Evolutionary conservation across 2,113 vertebrate genomes (phyloP).

Genomic region (Bubalus kerabau): DNA sequence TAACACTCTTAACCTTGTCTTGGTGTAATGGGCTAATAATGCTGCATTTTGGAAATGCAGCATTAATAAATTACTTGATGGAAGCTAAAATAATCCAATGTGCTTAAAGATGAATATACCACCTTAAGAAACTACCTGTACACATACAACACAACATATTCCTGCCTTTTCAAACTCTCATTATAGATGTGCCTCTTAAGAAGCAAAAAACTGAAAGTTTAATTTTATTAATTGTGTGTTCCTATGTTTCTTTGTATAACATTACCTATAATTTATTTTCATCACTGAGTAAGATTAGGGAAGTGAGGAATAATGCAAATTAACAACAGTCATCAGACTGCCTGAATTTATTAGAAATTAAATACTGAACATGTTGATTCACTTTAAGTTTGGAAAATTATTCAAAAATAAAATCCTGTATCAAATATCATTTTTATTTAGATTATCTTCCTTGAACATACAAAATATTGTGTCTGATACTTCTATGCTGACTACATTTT

Average conservation of each 20-base stretch:
- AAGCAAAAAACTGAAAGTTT: not conserved
- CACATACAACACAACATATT: not conserved
- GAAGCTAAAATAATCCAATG: not conserved
- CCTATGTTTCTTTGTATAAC: not conserved
- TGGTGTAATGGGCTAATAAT: not conserved
- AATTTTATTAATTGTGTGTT: not conserved
- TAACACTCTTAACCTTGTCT: not conserved
- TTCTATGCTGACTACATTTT: not conserved
- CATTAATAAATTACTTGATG: not conserved
- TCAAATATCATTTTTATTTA: constrained; percentile 23
- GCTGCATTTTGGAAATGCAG: not conserved
- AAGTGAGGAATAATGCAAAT: not conserved
- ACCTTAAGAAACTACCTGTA: not conserved
- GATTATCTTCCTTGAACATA: not conserved
- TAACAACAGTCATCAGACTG: not conserved
- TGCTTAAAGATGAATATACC: not conserved
- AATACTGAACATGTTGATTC: not conserved
- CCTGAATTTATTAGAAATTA: not conserved
- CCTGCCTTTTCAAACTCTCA: not conserved
- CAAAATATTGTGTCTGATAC: not conserved
- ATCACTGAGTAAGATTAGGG: not conserved
- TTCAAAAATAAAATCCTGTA: not conserved
- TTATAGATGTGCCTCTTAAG: not conserved
- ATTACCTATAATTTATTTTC: not conserved
- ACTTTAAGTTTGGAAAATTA: not conserved